Evolutionary conservation across 2,113 vertebrate genomes (phyloP), one percentile per base, ranked within the genome.

Genomic region (Myxocyprinus asiaticus): DNA sequence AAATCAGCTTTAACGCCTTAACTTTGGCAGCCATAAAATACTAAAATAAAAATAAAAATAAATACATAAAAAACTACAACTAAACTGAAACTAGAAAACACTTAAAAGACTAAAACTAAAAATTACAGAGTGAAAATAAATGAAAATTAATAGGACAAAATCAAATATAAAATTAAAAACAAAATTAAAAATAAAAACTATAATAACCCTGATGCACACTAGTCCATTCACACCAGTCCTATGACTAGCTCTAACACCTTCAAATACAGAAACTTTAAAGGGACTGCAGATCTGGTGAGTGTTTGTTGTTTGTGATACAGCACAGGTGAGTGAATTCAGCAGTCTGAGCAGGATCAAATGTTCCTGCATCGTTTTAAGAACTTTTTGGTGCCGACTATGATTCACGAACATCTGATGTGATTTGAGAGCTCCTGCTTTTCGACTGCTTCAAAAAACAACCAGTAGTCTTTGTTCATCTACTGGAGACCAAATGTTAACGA

Each of bases 221-320:
- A 5, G 14, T 8, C 43, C 15, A 62, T 76, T 76, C 14, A 43
- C 61, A 5, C 5, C 11, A 4, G 7, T 33, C 72, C 45, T 42
- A 76, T n/a, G n/a, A n/a, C n/a, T n/a, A 64, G 64, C 61, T 12
- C 48, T 55, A 42, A 45, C 15, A 48, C 73, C 15, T 65, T 55
- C 47, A 65, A 64, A 76, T 53, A 48, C 48, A 55, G 47, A 15
- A 44, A 76, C 73, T 42, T 76, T 61, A 76, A 76, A 76, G 12
- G 4, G 7, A 6, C 7, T 58, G 43, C 9, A 43, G n/a, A 15
- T 51, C 43, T 5, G 47, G 9, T 44, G 33, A 50, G 8, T 75
- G 59, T 65, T 53, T 33, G 44, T 62, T 50, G 71, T 62, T 62
- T 14, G 45, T 11, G 7, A 50, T 9, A 44, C 56, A 22, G 17